Evolutionary conservation across 2,113 vertebrate species (phyloP).

Genomic region (Forbesichthys agassizii): DNA sequence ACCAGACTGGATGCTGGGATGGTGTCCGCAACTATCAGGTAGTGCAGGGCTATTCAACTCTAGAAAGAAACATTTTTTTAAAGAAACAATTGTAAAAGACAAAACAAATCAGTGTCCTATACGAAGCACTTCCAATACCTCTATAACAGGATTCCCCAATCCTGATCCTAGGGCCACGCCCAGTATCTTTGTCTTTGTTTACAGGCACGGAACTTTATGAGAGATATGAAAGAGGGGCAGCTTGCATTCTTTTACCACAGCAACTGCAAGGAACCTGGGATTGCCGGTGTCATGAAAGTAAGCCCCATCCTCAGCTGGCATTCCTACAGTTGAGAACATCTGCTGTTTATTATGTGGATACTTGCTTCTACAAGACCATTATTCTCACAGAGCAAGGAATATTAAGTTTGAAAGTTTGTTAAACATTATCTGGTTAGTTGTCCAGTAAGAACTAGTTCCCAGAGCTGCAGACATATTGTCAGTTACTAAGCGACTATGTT

Average conservation of each 20-base stretch:
- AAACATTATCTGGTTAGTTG: neutral
- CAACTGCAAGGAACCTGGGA: constrained; percentile 94
- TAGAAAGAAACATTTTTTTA: no score
- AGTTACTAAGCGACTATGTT: no score
- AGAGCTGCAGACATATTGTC: neutral
- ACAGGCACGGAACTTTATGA: constrained; percentile 95
- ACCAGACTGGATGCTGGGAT: constrained; percentile 91
- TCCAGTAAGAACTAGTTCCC: neutral
- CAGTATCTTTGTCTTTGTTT: neutral
- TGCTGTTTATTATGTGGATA: no score
- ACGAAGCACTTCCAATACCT: neutral
- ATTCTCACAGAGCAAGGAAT: no score
- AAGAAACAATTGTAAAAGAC: no score
- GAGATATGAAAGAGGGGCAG: constrained; percentile 88
- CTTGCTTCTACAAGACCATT: no score
- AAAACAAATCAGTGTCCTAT: no score
- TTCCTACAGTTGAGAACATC: neutral
- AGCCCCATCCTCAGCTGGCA: constrained; percentile 24
- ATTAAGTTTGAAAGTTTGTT: neutral
- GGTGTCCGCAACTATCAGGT: constrained; percentile 98
- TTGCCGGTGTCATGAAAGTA: constrained; percentile 88
- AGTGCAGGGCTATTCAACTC: neutral
- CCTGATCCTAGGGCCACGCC: neutral
- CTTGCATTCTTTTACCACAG: constrained; percentile 97
- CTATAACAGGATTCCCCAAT: neutral